Percentiles rank a stretch among this genome's conserved stretches.
phyloP scores from a whole-genome alignment of 2,888 invertebrate species.

The Argyra leucocephala region DNA sequence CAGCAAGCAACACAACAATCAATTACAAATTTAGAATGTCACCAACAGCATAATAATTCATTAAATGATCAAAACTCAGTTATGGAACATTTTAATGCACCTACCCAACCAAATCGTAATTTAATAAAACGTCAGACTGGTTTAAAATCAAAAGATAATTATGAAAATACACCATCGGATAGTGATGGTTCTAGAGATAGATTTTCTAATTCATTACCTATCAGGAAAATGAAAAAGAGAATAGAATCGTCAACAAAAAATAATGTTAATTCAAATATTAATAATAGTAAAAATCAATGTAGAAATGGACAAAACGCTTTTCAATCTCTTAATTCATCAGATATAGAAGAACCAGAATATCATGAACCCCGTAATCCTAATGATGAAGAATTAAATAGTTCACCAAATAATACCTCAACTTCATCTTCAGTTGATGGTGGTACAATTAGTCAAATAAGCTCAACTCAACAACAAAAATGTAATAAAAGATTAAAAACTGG shows the following conservation, averaged over 20 bases:
- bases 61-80: constrained; percentile 28
- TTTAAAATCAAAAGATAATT: constrained; percentile 45
- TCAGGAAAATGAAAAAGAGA: constrained; percentile 49
- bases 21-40: constrained; percentile 26
- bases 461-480: background rate
- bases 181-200: constrained; percentile 42
- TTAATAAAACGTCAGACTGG: constrained; percentile 38
- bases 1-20: constrained; percentile 24
- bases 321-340: constrained; percentile 22
- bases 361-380: constrained; percentile 34
- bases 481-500: constrained; percentile 44
- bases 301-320: constrained; percentile 46
- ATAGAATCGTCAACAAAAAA: constrained; percentile 45
- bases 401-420: background rate
- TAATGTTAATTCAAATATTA: constrained; percentile 33
- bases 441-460: background rate
- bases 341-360: constrained; percentile 30
- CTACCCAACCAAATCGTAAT: constrained; percentile 24
- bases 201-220: constrained; percentile 49
- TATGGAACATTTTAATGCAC: constrained; percentile 27
- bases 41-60: constrained; percentile 25
- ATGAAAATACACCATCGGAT: constrained; percentile 49
- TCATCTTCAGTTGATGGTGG: background rate
- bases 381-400: constrained; percentile 30
- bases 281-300: constrained; percentile 30